A percentile compares a stretch with the other conserved stretches of the same genome.
These are phyloP conservation scores for Eupithecia subfuscata DNA, from an alignment of 2,888 invertebrate species.

Conservation along the genomic window DNA sequence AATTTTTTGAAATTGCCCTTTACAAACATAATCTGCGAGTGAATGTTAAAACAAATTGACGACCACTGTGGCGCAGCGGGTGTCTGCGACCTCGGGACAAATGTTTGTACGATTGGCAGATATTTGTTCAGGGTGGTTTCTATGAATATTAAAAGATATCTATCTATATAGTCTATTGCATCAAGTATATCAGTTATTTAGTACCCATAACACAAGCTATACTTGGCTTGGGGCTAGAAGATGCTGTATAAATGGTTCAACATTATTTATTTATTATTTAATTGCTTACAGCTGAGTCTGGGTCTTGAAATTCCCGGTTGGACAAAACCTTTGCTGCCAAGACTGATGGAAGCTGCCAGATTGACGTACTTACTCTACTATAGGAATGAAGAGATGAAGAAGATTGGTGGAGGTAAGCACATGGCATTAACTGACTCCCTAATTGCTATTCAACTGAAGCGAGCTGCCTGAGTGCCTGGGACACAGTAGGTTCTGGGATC, in stretches of 20 bases:
- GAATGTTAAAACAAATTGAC: neutral
- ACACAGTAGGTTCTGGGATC: neutral
- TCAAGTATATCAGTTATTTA: too few relatives aligned
- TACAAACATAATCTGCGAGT: neutral
- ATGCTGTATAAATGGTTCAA: too few relatives aligned
- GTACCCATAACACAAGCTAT: too few relatives aligned
- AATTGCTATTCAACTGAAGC: neutral
- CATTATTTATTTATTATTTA: too few relatives aligned
- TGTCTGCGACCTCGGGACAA: too few relatives aligned
- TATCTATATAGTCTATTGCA: too few relatives aligned
- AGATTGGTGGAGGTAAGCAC: constrained; percentile 70
- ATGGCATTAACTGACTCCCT: neutral
- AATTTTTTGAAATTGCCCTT: neutral
- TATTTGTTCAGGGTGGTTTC: too few relatives aligned
- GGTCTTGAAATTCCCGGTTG: constrained; percentile 72
- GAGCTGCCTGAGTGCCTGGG: neutral
- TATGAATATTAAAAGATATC: too few relatives aligned
- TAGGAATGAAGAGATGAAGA: constrained; percentile 72
- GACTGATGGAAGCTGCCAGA: constrained; percentile 65
- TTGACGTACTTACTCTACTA: constrained; percentile 72
- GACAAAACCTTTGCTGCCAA: constrained; percentile 64
- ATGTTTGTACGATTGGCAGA: too few relatives aligned
- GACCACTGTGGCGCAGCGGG: too few relatives aligned
- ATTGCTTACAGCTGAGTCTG: constrained; percentile 57
- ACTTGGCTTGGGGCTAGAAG: too few relatives aligned